These are phyloP conservation scores for Tamandua tetradactyla DNA, from an alignment of 2,797 vertebrate genomes.

Conservation along the genomic window DNA sequence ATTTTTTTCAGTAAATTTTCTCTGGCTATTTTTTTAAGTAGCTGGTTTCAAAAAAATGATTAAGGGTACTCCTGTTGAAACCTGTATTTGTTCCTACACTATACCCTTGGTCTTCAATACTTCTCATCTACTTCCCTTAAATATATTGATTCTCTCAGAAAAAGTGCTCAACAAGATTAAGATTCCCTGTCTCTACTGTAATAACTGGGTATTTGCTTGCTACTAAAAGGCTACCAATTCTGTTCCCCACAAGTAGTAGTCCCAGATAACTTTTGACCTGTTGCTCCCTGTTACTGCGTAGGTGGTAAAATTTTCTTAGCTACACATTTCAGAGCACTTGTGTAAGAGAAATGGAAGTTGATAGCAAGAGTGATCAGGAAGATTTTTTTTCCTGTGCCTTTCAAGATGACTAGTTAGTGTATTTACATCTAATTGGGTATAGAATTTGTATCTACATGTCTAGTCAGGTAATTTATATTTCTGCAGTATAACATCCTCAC, in stretches of 20 bases:
- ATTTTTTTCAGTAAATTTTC: slow-evolving; percentile 79
- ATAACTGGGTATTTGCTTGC: slow-evolving; percentile 56
- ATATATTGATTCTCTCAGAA: slow-evolving; percentile 62
- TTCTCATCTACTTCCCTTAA: slow-evolving; percentile 47
- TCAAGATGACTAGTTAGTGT: slow-evolving; percentile 31
- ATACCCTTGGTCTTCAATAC: slow-evolving; percentile 49
- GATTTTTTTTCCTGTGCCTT: neutral
- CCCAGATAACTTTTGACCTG: slow-evolving; percentile 63
- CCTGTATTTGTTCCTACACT: slow-evolving; percentile 5
- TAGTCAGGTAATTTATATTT: neutral
- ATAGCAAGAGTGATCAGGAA: slow-evolving; percentile 39
- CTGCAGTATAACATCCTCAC: neutral
- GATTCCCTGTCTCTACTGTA: slow-evolving; percentile 34
- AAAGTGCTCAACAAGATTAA: slow-evolving; percentile 56
- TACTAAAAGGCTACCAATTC: slow-evolving; percentile 51
- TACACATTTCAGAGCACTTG: slow-evolving; percentile 50
- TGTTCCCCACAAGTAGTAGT: slow-evolving; percentile 44
- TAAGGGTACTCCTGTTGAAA: slow-evolving; percentile 63
- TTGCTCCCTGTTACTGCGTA: slow-evolving; percentile 50
- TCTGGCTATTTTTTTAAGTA: slow-evolving; percentile 82
- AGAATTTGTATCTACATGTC: neutral
- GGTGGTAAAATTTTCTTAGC: slow-evolving; percentile 64
- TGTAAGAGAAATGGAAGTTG: slow-evolving; percentile 53
- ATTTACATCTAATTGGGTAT: neutral
- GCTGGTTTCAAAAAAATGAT: slow-evolving; percentile 72